Percentiles rank a stretch among this genome's conserved stretches.
phyloP scores from a whole-genome alignment of 2,113 vertebrate species.

The Irena cyanogastra region DNA sequence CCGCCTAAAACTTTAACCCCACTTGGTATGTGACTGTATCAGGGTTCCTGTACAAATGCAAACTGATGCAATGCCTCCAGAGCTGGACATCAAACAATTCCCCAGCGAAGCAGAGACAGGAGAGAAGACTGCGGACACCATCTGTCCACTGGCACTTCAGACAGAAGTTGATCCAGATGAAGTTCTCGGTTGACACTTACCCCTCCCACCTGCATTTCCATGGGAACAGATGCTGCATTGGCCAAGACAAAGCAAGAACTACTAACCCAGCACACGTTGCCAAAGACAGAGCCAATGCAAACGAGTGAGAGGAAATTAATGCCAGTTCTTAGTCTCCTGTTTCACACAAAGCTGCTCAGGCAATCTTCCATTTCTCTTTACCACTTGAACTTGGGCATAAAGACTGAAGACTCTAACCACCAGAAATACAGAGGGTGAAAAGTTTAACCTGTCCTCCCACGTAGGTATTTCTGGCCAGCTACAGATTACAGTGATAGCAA shows the following conservation, averaged over 20 bases:
- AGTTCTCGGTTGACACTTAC: not conserved
- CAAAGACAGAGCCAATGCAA: not conserved
- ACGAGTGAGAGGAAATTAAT: conserved; percentile 9
- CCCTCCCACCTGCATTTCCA: conserved; percentile 30
- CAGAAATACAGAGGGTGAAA: not conserved
- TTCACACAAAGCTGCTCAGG: not conserved
- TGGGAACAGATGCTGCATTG: conserved; percentile 21
- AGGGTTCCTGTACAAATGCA: not conserved
- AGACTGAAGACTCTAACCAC: not conserved
- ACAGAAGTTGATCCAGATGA: not conserved
- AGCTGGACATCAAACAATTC: not conserved
- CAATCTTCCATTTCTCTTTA: not conserved
- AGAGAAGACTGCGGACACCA: not conserved
- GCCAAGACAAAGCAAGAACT: conserved; percentile 34
- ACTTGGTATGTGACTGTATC: too few relatives aligned
- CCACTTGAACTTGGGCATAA: rapidly evolving
- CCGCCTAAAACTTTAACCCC: not conserved
- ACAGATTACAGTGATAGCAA: not conserved
- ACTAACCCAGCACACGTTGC: not conserved
- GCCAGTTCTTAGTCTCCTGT: not conserved
- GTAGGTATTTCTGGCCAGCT: not conserved
- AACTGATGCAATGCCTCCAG: not conserved
- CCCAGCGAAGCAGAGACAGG: not conserved
- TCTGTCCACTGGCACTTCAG: not conserved
- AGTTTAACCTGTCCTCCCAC: not conserved